These are phyloP conservation scores for Psittacula cyanocephala DNA, from an alignment of 2,113 vertebrate genomes.

Conservation along the genomic window DNA sequence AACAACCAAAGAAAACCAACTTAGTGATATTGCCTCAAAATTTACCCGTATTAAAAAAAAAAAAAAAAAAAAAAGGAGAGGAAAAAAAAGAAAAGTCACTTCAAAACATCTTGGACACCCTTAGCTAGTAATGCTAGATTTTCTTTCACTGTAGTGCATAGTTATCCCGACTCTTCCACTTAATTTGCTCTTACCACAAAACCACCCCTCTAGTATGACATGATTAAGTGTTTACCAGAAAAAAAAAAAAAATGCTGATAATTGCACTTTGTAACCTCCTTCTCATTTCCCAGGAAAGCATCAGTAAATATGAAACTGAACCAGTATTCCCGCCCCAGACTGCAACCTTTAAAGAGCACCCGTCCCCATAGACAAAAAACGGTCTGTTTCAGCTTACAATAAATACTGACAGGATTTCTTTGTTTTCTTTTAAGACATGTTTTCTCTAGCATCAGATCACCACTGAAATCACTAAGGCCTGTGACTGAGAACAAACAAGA, in stretches of 20 bases:
- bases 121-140: slow-evolving; percentile 67
- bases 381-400: slow-evolving; percentile 69
- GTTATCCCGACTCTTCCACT: slow-evolving; percentile 72
- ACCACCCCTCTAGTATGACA: slow-evolving; percentile 54
- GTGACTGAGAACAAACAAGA: slow-evolving; percentile 5
- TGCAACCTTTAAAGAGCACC: slow-evolving; percentile 88
- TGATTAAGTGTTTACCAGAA: slow-evolving; percentile 71
- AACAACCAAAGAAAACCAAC: not conserved
- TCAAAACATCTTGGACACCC: slow-evolving; percentile 62
- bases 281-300: slow-evolving; percentile 71
- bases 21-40: slow-evolving; percentile 82
- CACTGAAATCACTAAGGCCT: slow-evolving; percentile 62
- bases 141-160: slow-evolving; percentile 76
- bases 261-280: slow-evolving; percentile 93
- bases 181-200: slow-evolving; percentile 69
- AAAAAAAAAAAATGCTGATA: slow-evolving; percentile 81
- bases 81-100: slow-evolving; percentile 57
- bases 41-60: slow-evolving; percentile 81
- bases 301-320: slow-evolving; percentile 69
- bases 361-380: slow-evolving; percentile 73
- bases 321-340: slow-evolving; percentile 68
- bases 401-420: slow-evolving; percentile 74
- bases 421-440: slow-evolving; percentile 62
- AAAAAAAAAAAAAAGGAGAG: not conserved
- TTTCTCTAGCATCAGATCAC: slow-evolving; percentile 61